These are phyloP conservation scores for Sitta europaea DNA, from an alignment of 2,113 vertebrate species.

Conservation along the genomic window DNA sequence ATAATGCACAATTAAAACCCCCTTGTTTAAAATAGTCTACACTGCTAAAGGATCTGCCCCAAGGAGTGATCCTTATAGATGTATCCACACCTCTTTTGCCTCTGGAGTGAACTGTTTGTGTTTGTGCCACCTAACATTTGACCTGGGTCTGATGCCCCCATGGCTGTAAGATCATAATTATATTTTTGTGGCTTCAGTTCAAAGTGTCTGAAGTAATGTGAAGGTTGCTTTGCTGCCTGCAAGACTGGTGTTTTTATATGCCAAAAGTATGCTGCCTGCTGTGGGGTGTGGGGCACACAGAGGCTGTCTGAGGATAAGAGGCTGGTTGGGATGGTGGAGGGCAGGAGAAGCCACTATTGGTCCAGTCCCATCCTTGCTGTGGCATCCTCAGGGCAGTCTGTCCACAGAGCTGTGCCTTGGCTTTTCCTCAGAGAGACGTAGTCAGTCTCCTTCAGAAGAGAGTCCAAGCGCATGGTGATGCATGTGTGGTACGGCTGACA, in stretches of 20 bases:
- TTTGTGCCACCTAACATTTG: not conserved
- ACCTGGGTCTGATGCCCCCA: not conserved
- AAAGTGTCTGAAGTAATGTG: constrained; percentile 36
- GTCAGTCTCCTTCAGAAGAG: not conserved
- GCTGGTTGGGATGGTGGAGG: not conserved
- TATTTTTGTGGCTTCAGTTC: constrained; percentile 48
- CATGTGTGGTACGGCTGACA: not conserved
- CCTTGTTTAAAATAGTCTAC: not conserved
- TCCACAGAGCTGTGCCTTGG: not conserved
- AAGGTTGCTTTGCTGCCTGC: constrained; percentile 50
- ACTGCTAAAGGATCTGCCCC: constrained; percentile 4
- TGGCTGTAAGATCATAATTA: constrained; percentile 35
- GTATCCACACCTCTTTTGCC: not conserved
- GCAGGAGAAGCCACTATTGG: constrained; percentile 9
- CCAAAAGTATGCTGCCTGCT: not conserved
- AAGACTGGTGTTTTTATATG: constrained; percentile 38
- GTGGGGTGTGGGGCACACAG: not conserved
- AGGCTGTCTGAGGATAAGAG: constrained; percentile 12
- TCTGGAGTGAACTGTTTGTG: constrained; percentile 15
- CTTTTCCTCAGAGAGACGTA: not conserved
- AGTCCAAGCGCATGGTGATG: not conserved
- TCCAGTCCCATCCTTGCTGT: not conserved
- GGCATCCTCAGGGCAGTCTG: not conserved
- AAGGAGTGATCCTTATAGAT: not conserved
- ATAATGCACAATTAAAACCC: not conserved